Base-by-base conservation (phyloP, 2,888 invertebrate species). In the Junonia oenone region DNA sequence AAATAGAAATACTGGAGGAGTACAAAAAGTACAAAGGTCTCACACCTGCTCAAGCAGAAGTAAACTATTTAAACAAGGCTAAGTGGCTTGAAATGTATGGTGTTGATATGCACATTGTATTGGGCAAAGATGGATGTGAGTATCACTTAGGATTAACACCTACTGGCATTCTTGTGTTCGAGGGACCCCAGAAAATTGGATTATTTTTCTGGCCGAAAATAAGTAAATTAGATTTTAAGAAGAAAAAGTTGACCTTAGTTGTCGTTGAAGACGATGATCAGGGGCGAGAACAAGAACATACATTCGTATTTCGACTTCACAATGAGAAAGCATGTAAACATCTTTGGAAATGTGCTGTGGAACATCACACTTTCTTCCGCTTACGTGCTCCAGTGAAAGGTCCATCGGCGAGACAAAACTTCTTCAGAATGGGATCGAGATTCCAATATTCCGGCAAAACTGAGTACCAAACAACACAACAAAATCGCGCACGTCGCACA, bases 151-250 rank as follows among this genome's bases (percentile, higher is more conserved):
- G 99, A 1, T 91, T 99, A 56, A 99, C 99, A 9, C 99, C 99
- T 37, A 99, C 99, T 9, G 99, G 99, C 0, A 98, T 99, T 73
- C 91, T 99, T 51, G 99, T 99, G 6, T 99, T 99, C 84, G 99
- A 99, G 83, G 97, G 97, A 19, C 93, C 93, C 51, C 96, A 97
- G 77, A 99, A 99, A 90, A 99, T 99, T 69, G 99, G 99, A 0
- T 91, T 99, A 14, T 99, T 99, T 85, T 98, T 99, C 81, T 99
- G 99, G 98, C 99, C 99, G 1, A 99, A 99, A 91, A 99, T 99
- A 69, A 98, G 98, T 61, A 96, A 98, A 79, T 88, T 99, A 51
- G 98, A 99, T 84, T 99, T 99, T 77, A 98, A 98, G 81, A 98
- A 97, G 84, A 99, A 99, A 84, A 99, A 99, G 81, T 85, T 99